Evolutionary conservation across 2,888 invertebrate species (phyloP), one percentile per base, ranked within the genome.

Genomic region (Thera britannica): DNA sequence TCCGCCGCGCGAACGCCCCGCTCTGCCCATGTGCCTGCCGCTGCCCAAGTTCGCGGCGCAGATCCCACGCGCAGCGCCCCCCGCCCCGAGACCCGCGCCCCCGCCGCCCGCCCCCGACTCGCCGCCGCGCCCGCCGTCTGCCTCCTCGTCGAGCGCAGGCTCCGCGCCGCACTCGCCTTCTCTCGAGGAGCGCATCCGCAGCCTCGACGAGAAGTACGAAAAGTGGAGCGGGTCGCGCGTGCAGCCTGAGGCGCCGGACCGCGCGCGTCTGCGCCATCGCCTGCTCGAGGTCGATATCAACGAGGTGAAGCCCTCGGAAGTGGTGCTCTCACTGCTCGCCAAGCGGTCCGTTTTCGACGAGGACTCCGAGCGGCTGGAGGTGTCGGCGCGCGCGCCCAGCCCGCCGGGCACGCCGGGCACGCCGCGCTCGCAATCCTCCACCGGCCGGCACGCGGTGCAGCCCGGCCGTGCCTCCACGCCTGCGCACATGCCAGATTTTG

Each of bases 331-430:
- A 36, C 95, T 99, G 79, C 94, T 99, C 80, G 98, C 98, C 4
- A 98, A 98, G 87, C 96, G 97, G 73, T 98, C 98, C 62, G 98
- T 99, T 63, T 99, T 99, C 89, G 99, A 99, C 86, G 99, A 99
- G 87, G 99, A 99, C 87, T 96, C 97, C 52, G 98, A 98, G 89
- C 95, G 99, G 48, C 94, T 99, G 68, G 98, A 98, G 87, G 97
- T 97, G 80, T 96, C 97, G 95, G 96, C 84, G 96, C 98, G 88
- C 96, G 97, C 91, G 96, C 98, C 92, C 95, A 98, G 92, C 63
- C 92, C 92, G 44, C 34, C 58, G 7, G 73, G 68, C 2, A 78
- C 92, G 44, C 34, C 58, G 7, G 73, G 68, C 2, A 78, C 77
- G 3, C 81, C 86, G 34, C 87, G 89, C 61, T 86, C 89, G 9